Conservation (phyloP, 2,113 vertebrate species). For the Lasiurus borealis region DNA sequence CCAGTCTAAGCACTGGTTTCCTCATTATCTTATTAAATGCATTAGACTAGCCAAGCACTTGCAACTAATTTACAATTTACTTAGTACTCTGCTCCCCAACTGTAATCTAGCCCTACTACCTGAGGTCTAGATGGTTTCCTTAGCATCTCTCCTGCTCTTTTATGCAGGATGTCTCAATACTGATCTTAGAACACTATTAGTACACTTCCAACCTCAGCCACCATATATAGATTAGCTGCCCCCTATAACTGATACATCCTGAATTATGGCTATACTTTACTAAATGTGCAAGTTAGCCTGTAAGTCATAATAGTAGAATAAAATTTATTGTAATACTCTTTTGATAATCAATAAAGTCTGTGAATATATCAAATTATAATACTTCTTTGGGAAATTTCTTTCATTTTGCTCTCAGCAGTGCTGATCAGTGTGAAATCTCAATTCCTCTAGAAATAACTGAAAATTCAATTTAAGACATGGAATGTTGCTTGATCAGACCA, state of each 20-base stretch:
- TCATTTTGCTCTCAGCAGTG: slow-evolving; percentile 60
- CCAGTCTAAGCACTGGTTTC: not conserved
- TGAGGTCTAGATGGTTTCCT: not conserved
- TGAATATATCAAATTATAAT: slow-evolving; percentile 36
- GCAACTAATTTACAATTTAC: not conserved
- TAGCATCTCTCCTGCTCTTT: not conserved
- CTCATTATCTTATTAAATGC: not conserved
- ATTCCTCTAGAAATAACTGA: slow-evolving; percentile 66
- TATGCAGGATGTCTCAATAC: not conserved
- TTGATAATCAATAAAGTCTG: not conserved
- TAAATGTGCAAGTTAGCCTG: not conserved
- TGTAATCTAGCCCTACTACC: rapidly evolving
- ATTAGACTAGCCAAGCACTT: not conserved
- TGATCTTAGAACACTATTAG: not conserved
- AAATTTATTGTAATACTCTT: not conserved
- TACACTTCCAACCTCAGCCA: not conserved
- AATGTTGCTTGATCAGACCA: slow-evolving; percentile 68
- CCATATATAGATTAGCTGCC: not conserved
- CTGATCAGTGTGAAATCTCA: slow-evolving; percentile 55
- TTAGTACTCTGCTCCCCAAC: not conserved
- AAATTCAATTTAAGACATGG: slow-evolving; percentile 63
- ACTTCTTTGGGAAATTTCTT: not conserved
- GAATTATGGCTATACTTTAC: not conserved
- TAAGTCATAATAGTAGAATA: not conserved
- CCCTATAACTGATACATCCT: not conserved